Base-by-base conservation (phyloP, 2,113 vertebrate genomes). In the Eulacestoma nigropectus region DNA sequence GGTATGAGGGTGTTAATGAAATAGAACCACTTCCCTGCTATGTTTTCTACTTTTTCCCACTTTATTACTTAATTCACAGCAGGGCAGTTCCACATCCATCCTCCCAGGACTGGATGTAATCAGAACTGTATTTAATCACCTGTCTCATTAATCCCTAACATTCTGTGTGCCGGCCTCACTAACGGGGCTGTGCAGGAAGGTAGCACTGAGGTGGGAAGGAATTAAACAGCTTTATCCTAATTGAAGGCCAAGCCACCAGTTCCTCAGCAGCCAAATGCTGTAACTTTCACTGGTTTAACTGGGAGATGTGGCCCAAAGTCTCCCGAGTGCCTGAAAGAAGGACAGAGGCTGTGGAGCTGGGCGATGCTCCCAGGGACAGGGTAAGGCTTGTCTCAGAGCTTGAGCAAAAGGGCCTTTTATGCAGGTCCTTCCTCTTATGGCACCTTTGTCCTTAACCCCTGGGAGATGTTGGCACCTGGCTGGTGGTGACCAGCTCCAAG, bases 81-180 rank as follows among this genome's bases (percentile, higher is more conserved):
- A 88, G 72, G 67, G 63, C 63, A 88, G 55, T 41, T 77, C 84
- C 67, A 73, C 33, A 62, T 57, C 63, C 35, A 21, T 49, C 60
- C 72, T 90, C 91, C 72, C 0, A 1, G 91, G 80, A 70, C 0
- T 62, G 56, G 85, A 63, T 86, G 75, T 35, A 84, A 93, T 49
- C 84, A 85, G 74, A 75, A 57, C 16, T 82, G 33, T 81, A 39
- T 82, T 96, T 95, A 90, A 93, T 84, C 94, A 86, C 59, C 89
- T 88, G 42, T 93, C 64, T 89, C 86, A 86, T 92, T 86, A 90
- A 89, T 86, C 63, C 82, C 63, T 39, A 53, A 30, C 41, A n/a
- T 42, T 65, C 46, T 25, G 19, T 55, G 79, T 59, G 63, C 50
- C 5, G 16, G 49, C 50, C 68, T 57, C 0, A 0, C 57, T 35